Evolutionary conservation across 2,888 invertebrate species (phyloP).

Genomic region (Laothoe populi): DNA sequence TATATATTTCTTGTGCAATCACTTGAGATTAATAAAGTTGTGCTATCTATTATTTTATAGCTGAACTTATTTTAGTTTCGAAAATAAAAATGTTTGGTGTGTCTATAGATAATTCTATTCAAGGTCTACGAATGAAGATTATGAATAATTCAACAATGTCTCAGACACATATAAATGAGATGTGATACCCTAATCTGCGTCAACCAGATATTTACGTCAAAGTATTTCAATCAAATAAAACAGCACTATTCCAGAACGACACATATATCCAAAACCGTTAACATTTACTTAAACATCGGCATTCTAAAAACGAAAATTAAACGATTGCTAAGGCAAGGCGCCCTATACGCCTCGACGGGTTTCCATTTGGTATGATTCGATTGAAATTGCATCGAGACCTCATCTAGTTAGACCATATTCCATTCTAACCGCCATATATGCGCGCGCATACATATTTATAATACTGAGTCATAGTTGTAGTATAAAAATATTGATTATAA

Average conservation of each 20-base stretch:
- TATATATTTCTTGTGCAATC: too few species aligned
- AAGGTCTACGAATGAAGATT: too few species aligned
- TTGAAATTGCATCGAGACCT: constrained; percentile 28
- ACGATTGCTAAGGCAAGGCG: neutral
- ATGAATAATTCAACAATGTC: too few species aligned
- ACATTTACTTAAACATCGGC: constrained; percentile 11
- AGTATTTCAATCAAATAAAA: neutral
- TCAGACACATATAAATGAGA: too few species aligned
- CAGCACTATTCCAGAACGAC: neutral
- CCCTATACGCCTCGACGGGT: constrained; percentile 7
- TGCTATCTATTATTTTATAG: too few species aligned
- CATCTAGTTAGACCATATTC: constrained; percentile 11
- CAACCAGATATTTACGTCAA: too few species aligned
- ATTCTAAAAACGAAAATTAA: constrained; percentile 23
- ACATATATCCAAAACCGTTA: constrained; percentile 18
- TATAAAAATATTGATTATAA: neutral
- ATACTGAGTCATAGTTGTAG: constrained; percentile 3
- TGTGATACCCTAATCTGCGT: too few species aligned
- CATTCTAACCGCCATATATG: constrained; percentile 16
- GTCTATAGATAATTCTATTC: too few species aligned
- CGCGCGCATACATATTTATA: constrained; percentile 9
- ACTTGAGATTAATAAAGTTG: too few species aligned
- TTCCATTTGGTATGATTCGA: constrained; percentile 34
- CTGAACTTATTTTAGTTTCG: too few species aligned
- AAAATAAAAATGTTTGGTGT: too few species aligned